Evolutionary conservation across 2,797 vertebrate genomes (phyloP).

Genomic region (Sebastes hubbsi): DNA sequence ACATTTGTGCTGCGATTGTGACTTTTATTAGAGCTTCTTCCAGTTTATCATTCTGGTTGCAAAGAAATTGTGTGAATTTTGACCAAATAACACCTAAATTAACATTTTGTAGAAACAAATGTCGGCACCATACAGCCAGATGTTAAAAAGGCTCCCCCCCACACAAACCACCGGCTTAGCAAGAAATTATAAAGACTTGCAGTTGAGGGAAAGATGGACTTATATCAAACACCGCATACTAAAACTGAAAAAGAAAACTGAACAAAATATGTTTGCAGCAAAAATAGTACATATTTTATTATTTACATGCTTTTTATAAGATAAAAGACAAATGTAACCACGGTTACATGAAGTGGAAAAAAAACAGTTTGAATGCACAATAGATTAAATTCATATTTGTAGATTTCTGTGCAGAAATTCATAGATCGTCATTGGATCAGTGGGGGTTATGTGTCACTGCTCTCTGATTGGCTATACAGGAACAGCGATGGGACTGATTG

Average conservation of each 20-base stretch:
- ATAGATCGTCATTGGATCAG: background rate
- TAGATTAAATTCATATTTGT: background rate
- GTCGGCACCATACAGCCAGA: background rate
- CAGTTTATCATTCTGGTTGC: background rate
- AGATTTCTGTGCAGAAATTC: background rate
- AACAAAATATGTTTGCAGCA: background rate
- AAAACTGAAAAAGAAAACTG: background rate
- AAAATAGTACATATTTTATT: background rate
- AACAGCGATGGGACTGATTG: background rate
- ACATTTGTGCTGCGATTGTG: background rate
- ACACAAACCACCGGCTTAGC: background rate
- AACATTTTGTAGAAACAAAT: background rate
- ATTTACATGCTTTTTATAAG: background rate
- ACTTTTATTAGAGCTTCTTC: background rate
- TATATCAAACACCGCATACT: background rate
- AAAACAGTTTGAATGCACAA: background rate
- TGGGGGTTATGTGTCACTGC: background rate
- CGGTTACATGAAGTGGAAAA: background rate
- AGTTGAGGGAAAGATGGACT: background rate
- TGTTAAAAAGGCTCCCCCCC: background rate
- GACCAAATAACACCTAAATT: background rate
- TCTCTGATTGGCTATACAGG: background rate
- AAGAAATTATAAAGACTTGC: background rate
- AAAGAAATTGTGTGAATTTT: background rate
- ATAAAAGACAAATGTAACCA: background rate